A percentile compares a stretch with the other conserved stretches of the same genome.
phyloP scores from a whole-genome alignment of 1,140 invertebrate genomes.

The Lamellibrachia luymesi region DNA sequence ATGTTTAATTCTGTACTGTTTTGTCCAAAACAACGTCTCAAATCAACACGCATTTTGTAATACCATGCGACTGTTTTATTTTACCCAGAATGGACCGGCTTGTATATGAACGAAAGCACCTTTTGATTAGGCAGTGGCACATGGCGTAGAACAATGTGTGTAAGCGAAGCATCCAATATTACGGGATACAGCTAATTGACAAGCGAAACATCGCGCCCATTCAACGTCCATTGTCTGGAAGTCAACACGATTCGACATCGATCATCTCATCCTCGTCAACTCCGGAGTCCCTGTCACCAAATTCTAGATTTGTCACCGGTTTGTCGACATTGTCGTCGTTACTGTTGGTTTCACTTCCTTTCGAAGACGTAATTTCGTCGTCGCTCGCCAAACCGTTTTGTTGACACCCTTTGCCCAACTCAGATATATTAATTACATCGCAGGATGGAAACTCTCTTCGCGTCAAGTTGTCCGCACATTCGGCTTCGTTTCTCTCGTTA shows the following conservation, averaged over 20 bases:
- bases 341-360: not conserved
- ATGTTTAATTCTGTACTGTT: not conserved
- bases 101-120: not conserved
- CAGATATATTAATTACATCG: not conserved
- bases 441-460: not conserved
- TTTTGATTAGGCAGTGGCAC: not conserved
- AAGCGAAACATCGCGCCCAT: not conserved
- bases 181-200: too few relatives aligned
- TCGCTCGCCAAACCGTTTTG: not conserved
- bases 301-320: not conserved
- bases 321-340: not conserved
- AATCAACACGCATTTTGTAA: too few relatives aligned
- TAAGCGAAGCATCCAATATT: too few relatives aligned
- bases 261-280: not conserved
- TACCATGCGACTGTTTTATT: too few relatives aligned
- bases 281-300: not conserved
- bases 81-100: too few relatives aligned
- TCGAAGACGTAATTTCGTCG: not conserved
- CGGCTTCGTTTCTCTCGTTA: not conserved
- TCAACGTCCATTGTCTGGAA: not conserved
- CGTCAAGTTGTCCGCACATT: not conserved
- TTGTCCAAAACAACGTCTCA: too few relatives aligned
- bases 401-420: not conserved
- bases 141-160: too few relatives aligned
- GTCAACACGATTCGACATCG: not conserved